phyloP scores from a whole-genome alignment of 2,797 vertebrate species.

The Fistularia tabacaria region DNA sequence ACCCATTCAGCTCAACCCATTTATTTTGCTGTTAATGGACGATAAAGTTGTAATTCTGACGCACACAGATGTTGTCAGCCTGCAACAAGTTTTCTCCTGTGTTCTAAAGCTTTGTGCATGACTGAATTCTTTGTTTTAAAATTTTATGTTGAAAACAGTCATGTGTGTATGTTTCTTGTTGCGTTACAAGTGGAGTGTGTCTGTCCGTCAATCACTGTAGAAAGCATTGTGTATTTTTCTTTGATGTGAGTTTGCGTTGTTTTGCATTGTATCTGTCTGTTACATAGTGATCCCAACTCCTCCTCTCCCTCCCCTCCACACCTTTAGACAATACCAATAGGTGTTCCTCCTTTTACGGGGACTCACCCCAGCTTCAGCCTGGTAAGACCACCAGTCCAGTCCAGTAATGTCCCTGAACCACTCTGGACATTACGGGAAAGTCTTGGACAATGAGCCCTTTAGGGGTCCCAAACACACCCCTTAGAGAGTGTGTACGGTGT shows the following conservation, averaged over 20 bases:
- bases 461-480: conserved; percentile 30
- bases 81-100: conserved; percentile 25
- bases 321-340: conserved; percentile 70
- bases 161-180: conserved; percentile 23
- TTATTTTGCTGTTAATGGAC: not conserved
- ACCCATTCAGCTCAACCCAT: conserved; percentile 5
- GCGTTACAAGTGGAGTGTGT: conserved; percentile 12
- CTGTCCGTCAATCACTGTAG: conserved; percentile 5
- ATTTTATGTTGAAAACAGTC: conserved; percentile 15
- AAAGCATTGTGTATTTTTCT: conserved; percentile 2
- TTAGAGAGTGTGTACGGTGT: conserved; percentile 9
- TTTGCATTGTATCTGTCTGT: conserved; percentile 47
- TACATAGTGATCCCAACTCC: conserved; percentile 60
- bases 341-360: conserved; percentile 79
- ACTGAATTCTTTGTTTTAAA: conserved; percentile 2
- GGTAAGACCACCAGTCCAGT: conserved; percentile 81
- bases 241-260: conserved; percentile 21
- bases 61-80: conserved; percentile 7
- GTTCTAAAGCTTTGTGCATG: conserved; percentile 32
- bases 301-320: conserved; percentile 64
- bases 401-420: conserved; percentile 42
- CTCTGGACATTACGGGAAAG: conserved; percentile 52
- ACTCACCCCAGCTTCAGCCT: conserved; percentile 84
- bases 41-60: not conserved
- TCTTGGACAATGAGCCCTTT: conserved; percentile 51